These are phyloP conservation scores for Sesia apiformis DNA, from an alignment of 2,888 invertebrate species.

Conservation along the genomic window DNA sequence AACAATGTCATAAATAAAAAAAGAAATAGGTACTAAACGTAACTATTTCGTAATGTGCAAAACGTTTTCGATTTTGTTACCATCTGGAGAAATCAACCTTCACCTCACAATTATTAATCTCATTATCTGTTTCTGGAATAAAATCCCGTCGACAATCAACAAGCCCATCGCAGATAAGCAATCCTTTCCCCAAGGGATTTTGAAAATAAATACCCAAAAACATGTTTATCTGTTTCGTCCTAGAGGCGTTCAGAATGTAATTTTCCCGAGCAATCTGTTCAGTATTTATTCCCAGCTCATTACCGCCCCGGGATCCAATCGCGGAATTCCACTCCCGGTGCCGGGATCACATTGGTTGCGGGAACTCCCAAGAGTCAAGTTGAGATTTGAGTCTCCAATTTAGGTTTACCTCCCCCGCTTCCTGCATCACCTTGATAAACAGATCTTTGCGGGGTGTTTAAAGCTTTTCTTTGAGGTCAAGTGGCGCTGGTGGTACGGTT, in stretches of 20 bases:
- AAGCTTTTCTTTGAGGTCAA: neutral
- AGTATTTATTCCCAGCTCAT: constrained; percentile 58
- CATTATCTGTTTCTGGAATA: too few species aligned
- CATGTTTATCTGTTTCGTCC: constrained; percentile 9
- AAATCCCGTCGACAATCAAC: too few species aligned
- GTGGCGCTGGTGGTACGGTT: constrained; percentile 15
- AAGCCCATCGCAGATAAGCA: too few species aligned
- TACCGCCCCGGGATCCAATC: constrained; percentile 49
- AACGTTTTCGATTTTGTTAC: too few species aligned
- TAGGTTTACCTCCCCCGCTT: constrained; percentile 13
- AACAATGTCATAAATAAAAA: too few species aligned
- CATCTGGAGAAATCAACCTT: too few species aligned
- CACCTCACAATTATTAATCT: too few species aligned
- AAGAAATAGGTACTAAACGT: too few species aligned
- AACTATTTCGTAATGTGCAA: too few species aligned
- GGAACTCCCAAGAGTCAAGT: constrained; percentile 40
- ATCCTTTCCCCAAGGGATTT: neutral
- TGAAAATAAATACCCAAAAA: constrained; percentile 1
- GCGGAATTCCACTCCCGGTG: constrained; percentile 26
- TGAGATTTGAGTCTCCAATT: constrained; percentile 30
- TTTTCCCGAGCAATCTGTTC: constrained; percentile 40
- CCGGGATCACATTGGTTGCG: constrained; percentile 43
- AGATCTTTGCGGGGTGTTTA: too few species aligned
- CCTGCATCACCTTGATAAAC: neutral
- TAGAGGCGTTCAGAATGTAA: constrained; percentile 30